phyloP scores from a whole-genome alignment of 2,797 vertebrate species.

The Novumbra hubbsi region DNA sequence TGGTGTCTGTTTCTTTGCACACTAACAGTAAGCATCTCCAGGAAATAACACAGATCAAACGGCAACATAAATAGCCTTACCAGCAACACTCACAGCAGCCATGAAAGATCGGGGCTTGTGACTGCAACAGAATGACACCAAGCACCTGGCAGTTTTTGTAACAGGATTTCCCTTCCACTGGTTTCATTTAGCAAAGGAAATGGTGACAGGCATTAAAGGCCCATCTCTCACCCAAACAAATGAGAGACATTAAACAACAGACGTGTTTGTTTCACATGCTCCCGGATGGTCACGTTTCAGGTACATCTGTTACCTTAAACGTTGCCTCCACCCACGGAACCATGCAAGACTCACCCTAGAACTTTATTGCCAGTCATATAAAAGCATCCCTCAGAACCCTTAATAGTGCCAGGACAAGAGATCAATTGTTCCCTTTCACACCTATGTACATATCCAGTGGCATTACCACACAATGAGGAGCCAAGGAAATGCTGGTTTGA shows the following conservation, averaged over 20 bases:
- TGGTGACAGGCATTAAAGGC: neutral
- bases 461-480: slow-evolving; percentile 17
- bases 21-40: slow-evolving; percentile 69
- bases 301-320: too few species aligned
- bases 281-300: too few species aligned
- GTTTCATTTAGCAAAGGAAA: neutral
- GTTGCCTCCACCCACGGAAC: too few species aligned
- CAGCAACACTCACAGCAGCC: slow-evolving; percentile 80
- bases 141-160: slow-evolving; percentile 63
- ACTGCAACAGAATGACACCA: slow-evolving; percentile 76
- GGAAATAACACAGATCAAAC: slow-evolving; percentile 80
- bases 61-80: slow-evolving; percentile 77
- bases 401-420: neutral
- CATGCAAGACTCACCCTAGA: too few species aligned
- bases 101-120: slow-evolving; percentile 75
- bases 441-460: neutral
- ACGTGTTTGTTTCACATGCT: too few species aligned
- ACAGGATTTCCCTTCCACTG: slow-evolving; percentile 5
- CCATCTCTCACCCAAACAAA: neutral
- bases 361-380: neutral
- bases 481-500: slow-evolving; percentile 14
- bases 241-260: neutral
- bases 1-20: slow-evolving; percentile 11
- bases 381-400: neutral
- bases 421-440: neutral